Evolutionary conservation across 2,113 vertebrate genomes (phyloP).

Genomic region (Dolichallabes microphthalmus): DNA sequence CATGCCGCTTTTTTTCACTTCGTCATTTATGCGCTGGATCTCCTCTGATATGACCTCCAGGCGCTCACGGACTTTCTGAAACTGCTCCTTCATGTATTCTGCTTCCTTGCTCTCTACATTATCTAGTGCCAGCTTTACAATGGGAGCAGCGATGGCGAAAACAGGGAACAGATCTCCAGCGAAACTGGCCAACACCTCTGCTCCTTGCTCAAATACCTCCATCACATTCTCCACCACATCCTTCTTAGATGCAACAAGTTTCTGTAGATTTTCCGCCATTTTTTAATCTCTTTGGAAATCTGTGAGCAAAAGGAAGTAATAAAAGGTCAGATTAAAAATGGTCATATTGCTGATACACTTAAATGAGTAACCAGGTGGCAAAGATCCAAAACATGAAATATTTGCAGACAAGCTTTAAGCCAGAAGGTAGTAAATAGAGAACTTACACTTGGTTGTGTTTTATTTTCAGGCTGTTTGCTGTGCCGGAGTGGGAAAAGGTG

Average conservation of each 20-base stretch:
- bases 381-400: neutral
- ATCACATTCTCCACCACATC: conserved; percentile 72
- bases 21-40: conserved; percentile 66
- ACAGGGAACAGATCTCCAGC: conserved; percentile 75
- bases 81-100: conserved; percentile 75
- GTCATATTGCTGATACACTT: neutral
- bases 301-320: neutral
- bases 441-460: conserved; percentile 30
- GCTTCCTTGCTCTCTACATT: conserved; percentile 77
- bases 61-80: conserved; percentile 72
- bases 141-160: conserved; percentile 73
- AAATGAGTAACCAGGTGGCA: neutral
- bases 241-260: conserved; percentile 70
- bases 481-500: conserved; percentile 26
- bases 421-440: conserved; percentile 5
- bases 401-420: neutral
- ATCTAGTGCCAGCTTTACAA: conserved; percentile 71
- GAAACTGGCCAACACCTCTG: conserved; percentile 71
- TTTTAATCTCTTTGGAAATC: conserved; percentile 33
- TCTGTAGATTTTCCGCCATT: conserved; percentile 69
- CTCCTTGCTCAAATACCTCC: conserved; percentile 74
- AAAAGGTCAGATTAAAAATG: neutral
- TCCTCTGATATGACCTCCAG: conserved; percentile 73
- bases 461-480: conserved; percentile 7
- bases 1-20: conserved; percentile 70